Base-by-base conservation (phyloP, 2,797 vertebrate genomes). In the Sebastes kiyomatsui region DNA sequence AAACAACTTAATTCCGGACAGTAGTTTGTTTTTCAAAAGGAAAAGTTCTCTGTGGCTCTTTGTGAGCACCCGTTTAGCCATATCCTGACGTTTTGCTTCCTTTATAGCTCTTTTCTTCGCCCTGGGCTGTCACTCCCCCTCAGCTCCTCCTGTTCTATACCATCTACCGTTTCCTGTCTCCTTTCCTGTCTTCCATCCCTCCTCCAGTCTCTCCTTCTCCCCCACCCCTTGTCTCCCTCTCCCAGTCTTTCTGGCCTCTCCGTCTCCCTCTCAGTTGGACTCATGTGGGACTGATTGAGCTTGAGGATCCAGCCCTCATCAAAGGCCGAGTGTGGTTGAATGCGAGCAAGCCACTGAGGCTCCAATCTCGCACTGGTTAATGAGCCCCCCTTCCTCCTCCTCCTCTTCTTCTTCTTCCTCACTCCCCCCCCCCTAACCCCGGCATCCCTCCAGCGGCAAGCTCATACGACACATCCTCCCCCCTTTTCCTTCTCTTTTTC, bases 211-310 rank as follows among this genome's bases (percentile, higher is more conserved):
- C 77, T 70, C 78, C 80, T 84, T 27, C 23, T 9, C 33, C 62
- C 73, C 28, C 86, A 88, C 88, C 84, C 85, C 78, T 87, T 54
- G 78, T 90, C 85, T 88, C 78, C 64, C 65, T 87, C 81, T 72
- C 65, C 61, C 62, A 79, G 83, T 87, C 88, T 85, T 49, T 75
- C 79, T 87, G 88, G 87, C 86, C 87, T 91, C 88, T 87, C 71
- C 65, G 82, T 90, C 87, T 87, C 86, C 66, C 82, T 90, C 91
- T 87, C 90, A 90, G 89, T 92, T 83, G 92, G 93, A 93, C 88
- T 96, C 95, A 95, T 96, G 96, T 96, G 96, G 95, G 93, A 94
- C 93, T 96, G 95, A 96, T 96, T 96, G 95, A 95, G 94, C 92
- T 92, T 77, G 94, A 92, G 95, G 94, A 95, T 95, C 90, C 90